A percentile compares a stretch with the other conserved stretches of the same genome.
Conservation (phyloP, 2,888 invertebrate genomes). For the Apeira syringaria region DNA sequence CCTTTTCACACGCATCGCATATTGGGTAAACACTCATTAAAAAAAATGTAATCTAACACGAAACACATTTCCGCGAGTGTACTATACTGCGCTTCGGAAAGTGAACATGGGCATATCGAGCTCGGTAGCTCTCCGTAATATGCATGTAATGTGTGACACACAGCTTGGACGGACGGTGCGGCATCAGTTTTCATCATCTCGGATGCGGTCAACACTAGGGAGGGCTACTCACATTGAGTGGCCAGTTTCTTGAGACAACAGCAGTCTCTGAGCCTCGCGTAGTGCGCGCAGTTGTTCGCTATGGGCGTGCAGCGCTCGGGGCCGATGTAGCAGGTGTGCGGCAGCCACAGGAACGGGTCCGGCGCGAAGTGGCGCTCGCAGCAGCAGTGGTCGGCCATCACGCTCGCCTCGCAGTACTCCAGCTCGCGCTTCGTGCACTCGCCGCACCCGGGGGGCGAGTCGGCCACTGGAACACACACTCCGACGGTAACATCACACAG, state of each 20-base stretch:
- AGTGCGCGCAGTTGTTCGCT: slow-evolving; percentile 85
- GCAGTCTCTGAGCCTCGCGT: slow-evolving; percentile 85
- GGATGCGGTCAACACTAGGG: no score
- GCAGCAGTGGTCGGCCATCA: slow-evolving; percentile 81
- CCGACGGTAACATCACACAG: no score
- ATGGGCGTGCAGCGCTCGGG: slow-evolving; percentile 83
- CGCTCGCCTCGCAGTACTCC: slow-evolving; percentile 84
- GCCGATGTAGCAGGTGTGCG: slow-evolving; percentile 87
- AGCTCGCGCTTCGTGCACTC: slow-evolving; percentile 84
- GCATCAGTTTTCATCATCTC: no score
- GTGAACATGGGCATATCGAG: no score
- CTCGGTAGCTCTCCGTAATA: no score
- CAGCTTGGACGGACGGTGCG: no score
- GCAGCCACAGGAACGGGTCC: slow-evolving; percentile 86
- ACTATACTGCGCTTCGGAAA: no score
- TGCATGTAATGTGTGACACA: no score
- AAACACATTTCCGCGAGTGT: no score
- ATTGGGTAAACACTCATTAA: no score
- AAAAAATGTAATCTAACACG: no score
- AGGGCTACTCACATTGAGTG: slow-evolving; percentile 80
- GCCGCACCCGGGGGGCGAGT: slow-evolving; percentile 81
- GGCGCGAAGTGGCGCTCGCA: slow-evolving; percentile 83
- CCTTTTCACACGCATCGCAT: no score
- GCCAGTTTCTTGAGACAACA: slow-evolving; percentile 86
- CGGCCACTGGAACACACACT: slow-evolving; percentile 46